Evolutionary conservation across 2,888 invertebrate genomes (phyloP).

Genomic region (Acrobasis repandana): DNA sequence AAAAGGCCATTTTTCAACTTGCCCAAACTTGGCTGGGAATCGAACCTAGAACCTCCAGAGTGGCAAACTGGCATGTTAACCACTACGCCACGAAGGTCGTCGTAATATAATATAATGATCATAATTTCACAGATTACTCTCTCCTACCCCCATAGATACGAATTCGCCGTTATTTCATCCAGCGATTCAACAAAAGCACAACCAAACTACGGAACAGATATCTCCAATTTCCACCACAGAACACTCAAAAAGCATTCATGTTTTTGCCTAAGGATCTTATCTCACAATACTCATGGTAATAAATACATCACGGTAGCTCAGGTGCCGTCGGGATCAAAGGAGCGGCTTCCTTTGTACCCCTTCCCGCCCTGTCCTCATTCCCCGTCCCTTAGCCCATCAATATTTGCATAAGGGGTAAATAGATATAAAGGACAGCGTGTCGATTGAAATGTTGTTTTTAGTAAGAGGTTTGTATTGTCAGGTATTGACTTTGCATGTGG

Average conservation of each 20-base stretch:
- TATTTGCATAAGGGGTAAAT: conserved; percentile 66
- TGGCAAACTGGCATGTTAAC: too few relatives aligned
- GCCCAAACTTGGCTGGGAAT: too few relatives aligned
- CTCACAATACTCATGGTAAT: conserved; percentile 32
- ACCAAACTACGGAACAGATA: background rate
- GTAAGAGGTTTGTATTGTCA: conserved; percentile 24
- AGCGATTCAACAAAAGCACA: background rate
- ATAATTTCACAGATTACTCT: background rate
- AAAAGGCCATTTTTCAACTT: too few relatives aligned
- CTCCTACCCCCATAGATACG: background rate
- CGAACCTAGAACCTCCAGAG: too few relatives aligned
- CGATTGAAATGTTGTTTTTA: conserved; percentile 35
- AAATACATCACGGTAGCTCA: conserved; percentile 41
- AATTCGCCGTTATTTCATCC: conserved; percentile 4
- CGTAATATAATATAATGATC: too few relatives aligned
- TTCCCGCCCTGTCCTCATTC: conserved; percentile 29
- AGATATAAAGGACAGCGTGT: conserved; percentile 38
- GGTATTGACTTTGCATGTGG: conserved; percentile 7
- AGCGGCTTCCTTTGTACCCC: conserved; percentile 57
- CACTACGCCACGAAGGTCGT: too few relatives aligned
- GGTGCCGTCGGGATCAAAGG: conserved; percentile 64
- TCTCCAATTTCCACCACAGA: conserved; percentile 15
- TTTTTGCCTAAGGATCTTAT: conserved; percentile 28
- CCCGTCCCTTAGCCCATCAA: conserved; percentile 46
- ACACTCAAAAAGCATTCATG: conserved; percentile 27